Percentiles rank a stretch among this genome's conserved stretches.
These are phyloP conservation scores for Leptonema lineaticorne DNA, from an alignment of 1,140 invertebrate species.

Conservation along the genomic window DNA sequence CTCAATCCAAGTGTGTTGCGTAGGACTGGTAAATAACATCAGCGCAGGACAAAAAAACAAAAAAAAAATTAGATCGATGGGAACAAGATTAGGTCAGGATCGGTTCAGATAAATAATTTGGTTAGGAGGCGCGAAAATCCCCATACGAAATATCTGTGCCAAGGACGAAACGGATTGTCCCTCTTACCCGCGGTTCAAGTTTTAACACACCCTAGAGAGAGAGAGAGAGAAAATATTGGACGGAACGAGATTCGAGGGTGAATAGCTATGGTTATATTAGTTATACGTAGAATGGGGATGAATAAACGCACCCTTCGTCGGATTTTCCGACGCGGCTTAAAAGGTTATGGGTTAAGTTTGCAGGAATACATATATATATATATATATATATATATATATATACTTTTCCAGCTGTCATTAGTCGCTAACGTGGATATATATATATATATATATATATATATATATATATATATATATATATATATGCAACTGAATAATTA, in stretches of 20 bases:
- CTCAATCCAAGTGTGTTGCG: too few relatives aligned
- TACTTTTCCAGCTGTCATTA: not conserved
- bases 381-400: not conserved
- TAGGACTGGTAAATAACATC: too few relatives aligned
- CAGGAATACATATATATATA: not conserved
- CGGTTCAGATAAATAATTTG: slow-evolving; percentile 1
- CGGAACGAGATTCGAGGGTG: not conserved
- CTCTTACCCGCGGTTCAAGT: too few relatives aligned
- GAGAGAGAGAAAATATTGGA: not conserved
- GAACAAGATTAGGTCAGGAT: not conserved
- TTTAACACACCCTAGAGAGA: not conserved
- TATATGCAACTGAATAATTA: too few relatives aligned
- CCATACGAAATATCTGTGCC: slow-evolving; percentile 13
- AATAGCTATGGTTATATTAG: not conserved
- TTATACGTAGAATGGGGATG: not conserved
- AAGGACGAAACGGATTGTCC: slow-evolving; percentile 4
- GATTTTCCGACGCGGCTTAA: slow-evolving; percentile 5
- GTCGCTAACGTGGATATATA: not conserved
- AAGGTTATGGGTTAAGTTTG: slow-evolving; percentile 12
- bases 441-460: not conserved
- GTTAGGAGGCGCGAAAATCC: not conserved
- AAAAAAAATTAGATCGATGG: not conserved
- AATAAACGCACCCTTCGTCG: not conserved
- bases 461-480: not conserved
- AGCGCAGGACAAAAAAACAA: too few relatives aligned